A percentile compares a stretch with the other conserved stretches of the same genome.
phyloP scores from a whole-genome alignment of 2,888 invertebrate species.

The Gnatocerus cornutus region DNA sequence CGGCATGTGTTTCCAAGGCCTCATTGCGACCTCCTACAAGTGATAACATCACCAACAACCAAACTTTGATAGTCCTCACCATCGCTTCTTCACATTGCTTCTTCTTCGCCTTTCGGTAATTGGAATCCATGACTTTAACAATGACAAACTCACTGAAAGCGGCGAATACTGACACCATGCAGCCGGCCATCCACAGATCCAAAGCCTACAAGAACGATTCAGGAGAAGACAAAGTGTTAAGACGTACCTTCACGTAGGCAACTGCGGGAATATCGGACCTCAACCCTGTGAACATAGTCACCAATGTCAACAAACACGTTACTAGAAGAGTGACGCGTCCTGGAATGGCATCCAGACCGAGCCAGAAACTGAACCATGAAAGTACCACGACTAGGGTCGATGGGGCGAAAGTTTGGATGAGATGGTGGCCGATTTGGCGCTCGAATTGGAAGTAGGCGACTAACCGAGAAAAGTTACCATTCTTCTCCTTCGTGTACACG shows the following conservation, averaged over 20 bases:
- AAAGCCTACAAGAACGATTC: conserved; percentile 73
- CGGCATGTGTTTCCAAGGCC: conserved; percentile 61
- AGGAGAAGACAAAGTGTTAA: not conserved
- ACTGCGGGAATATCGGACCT: conserved; percentile 89
- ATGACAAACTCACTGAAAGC: conserved; percentile 89
- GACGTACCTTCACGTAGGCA: conserved; percentile 85
- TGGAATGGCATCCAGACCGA: conserved; percentile 88
- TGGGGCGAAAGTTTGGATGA: conserved; percentile 90
- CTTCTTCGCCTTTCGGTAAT: conserved; percentile 78
- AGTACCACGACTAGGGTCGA: conserved; percentile 87
- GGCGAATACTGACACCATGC: conserved; percentile 90
- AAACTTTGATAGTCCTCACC: conserved; percentile 47
- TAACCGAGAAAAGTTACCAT: conserved; percentile 87
- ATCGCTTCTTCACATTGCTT: conserved; percentile 73
- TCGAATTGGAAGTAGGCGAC: conserved; percentile 87
- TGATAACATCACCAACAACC: not conserved
- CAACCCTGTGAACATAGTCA: conserved; percentile 89
- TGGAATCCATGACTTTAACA: conserved; percentile 86
- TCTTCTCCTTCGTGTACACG: conserved; percentile 84
- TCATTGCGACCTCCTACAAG: conserved; percentile 60
- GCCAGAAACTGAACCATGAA: conserved; percentile 92
- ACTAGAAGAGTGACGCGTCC: conserved; percentile 87
- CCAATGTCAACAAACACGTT: conserved; percentile 88
- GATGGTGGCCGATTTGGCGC: conserved; percentile 87
- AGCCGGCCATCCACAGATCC: conserved; percentile 92